These are phyloP conservation scores for Zosterops japonicus DNA, from an alignment of 2,113 vertebrate species.

Conservation along the genomic window DNA sequence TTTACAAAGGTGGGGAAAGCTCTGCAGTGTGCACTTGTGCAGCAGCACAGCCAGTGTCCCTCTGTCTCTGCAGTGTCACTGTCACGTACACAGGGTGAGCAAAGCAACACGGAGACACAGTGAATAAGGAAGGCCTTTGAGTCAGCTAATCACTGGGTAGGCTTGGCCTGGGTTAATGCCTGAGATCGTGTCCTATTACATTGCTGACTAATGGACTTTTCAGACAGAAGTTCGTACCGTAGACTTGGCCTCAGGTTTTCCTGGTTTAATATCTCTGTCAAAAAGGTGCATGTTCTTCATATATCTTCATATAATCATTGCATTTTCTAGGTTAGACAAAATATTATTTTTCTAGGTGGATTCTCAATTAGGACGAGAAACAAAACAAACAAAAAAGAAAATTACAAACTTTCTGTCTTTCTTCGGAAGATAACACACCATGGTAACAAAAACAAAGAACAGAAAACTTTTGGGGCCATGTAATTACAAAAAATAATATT, in stretches of 20 bases:
- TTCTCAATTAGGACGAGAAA: not conserved
- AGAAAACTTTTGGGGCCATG: not conserved
- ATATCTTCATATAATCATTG: not conserved
- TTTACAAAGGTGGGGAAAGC: not conserved
- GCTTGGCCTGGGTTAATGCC: not conserved
- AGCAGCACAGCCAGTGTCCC: not conserved
- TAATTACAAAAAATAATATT: constrained; percentile 25
- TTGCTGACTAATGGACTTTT: not conserved
- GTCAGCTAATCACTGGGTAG: not conserved
- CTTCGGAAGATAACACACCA: not conserved
- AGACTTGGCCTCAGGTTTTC: constrained; percentile 29
- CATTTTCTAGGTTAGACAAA: not conserved
- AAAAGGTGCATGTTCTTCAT: not conserved
- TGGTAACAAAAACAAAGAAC: not conserved
- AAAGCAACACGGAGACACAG: rapidly evolving
- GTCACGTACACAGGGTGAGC: not conserved
- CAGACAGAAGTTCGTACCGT: not conserved
- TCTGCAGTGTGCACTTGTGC: not conserved
- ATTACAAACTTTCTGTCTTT: not conserved
- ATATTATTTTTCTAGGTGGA: not conserved
- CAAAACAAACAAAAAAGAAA: not conserved
- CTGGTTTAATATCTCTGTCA: constrained; percentile 8
- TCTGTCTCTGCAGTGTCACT: not conserved
- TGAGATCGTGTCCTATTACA: not conserved
- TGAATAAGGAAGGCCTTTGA: not conserved